Evolutionary conservation across 1,140 invertebrate species (phyloP), one percentile per base, ranked within the genome.

Genomic region (Eurosta solidaginis): DNA sequence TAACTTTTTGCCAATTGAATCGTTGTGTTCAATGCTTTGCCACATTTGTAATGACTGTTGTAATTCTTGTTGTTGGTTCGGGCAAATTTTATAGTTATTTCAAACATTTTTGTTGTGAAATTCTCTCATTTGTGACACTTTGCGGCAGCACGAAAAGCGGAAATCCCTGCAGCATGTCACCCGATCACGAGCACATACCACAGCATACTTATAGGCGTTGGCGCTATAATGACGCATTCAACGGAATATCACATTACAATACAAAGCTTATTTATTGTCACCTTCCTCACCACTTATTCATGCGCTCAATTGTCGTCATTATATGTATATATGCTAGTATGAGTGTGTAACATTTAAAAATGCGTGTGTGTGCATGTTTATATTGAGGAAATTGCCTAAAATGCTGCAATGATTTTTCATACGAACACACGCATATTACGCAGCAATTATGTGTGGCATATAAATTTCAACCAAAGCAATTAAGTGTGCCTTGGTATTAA

Each of bases 401-500:
- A 85, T 84, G 84, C 83, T 85, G 84, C 84, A 85, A 85, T 83
- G 85, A 85, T 85, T 85, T 85, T 85, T 85, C 84, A 85, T 84
- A 82, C 59, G 84, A 83, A 84, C 85, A 81, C 84, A 33, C 59
- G 59, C 83, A 85, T 85, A 85, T 85, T 85, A 85, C 85, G 82
- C 82, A 82, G 84, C 84, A 85, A 85, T 85, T 85, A 85, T 82
- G 84, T 84, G 84, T 82, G 83, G 81, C 84, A 84, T 85, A 85
- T 85, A 85, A 85, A 85, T 85, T 85, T 80, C 84, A 85, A 81
- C 83, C 82, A 84, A 85, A 85, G 84, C 84, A 85, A 85, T 85
- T 85, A 85, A 85, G 84, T 84, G 33, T 20, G 20, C 17, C 17
- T 17, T 83, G 84, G 82, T 82, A 84, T 85, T 85, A 85, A 85